phyloP scores from a whole-genome alignment of 2,888 invertebrate species.

The Drosophila suboccidentalis region DNA sequence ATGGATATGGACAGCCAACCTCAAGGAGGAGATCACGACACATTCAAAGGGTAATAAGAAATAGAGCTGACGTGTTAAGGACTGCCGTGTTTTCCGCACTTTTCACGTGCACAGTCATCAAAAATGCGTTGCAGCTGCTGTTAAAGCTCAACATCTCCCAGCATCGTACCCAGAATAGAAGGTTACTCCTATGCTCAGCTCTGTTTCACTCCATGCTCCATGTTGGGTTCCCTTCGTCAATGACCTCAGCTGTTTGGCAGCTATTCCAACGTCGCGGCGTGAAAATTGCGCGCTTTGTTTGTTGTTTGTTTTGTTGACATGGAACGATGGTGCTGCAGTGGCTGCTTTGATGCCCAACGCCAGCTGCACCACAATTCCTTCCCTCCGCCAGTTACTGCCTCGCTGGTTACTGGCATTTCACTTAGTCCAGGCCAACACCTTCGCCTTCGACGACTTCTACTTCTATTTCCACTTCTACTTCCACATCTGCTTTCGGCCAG shows the following conservation, averaged over 20 bases:
- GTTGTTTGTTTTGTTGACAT: slow-evolving; percentile 75
- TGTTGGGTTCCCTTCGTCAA: slow-evolving; percentile 24
- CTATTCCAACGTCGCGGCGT: slow-evolving; percentile 56
- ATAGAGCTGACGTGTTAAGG: slow-evolving; percentile 60
- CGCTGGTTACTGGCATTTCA: slow-evolving; percentile 54
- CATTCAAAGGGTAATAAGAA: slow-evolving; percentile 60
- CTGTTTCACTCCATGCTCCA: slow-evolving; percentile 6
- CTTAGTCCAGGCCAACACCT: slow-evolving; percentile 51
- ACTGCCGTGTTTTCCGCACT: slow-evolving; percentile 34
- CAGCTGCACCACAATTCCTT: slow-evolving; percentile 26
- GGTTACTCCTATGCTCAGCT: neutral
- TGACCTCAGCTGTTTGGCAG: slow-evolving; percentile 69
- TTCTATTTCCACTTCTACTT: slow-evolving; percentile 11
- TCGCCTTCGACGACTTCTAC: slow-evolving; percentile 21
- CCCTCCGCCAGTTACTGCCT: slow-evolving; percentile 10
- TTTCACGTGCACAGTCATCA: slow-evolving; percentile 54
- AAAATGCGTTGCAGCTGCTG: slow-evolving; percentile 65
- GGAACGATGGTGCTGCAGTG: slow-evolving; percentile 31
- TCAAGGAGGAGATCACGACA: slow-evolving; percentile 12
- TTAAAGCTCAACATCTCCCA: slow-evolving; percentile 22
- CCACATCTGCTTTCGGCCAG: slow-evolving; percentile 40
- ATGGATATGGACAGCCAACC: neutral
- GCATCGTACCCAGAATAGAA: neutral
- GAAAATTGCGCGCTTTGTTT: slow-evolving; percentile 75
- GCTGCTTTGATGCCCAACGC: slow-evolving; percentile 51